phyloP scores from a whole-genome alignment of 2,888 invertebrate species.

The Parasteatoda lunata region DNA sequence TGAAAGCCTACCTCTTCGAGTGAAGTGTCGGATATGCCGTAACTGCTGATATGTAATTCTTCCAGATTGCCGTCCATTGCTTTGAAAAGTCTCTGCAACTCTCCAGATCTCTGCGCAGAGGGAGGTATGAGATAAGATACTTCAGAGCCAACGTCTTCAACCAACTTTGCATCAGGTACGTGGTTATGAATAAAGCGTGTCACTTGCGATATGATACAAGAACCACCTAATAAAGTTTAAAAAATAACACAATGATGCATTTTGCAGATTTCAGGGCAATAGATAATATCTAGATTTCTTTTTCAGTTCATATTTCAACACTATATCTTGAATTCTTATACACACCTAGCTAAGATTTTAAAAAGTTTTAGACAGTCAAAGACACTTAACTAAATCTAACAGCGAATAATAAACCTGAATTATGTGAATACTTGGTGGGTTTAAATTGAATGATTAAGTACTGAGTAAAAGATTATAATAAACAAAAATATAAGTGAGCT shows the following conservation, averaged over 20 bases:
- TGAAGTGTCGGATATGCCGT: constrained; percentile 79
- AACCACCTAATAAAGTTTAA: constrained; percentile 21
- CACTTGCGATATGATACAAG: constrained; percentile 71
- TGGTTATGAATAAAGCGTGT: constrained; percentile 73
- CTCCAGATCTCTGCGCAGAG: constrained; percentile 65
- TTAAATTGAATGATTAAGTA: no score
- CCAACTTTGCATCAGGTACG: constrained; percentile 74
- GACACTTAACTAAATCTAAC: no score
- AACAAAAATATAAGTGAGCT: no score
- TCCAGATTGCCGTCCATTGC: constrained; percentile 74
- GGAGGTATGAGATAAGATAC: constrained; percentile 74
- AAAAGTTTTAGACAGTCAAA: no score
- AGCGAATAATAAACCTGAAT: no score
- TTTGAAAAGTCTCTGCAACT: constrained; percentile 72
- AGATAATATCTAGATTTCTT: no score
- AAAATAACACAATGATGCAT: not conserved
- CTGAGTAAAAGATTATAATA: no score
- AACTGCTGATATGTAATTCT: constrained; percentile 76
- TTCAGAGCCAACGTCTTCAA: constrained; percentile 76
- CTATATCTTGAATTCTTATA: no score
- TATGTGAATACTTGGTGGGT: no score
- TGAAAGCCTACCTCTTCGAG: constrained; percentile 77
- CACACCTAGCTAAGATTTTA: no score
- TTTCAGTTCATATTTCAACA: no score
- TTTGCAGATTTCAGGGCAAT: no score